Conservation (phyloP, 2,113 vertebrate genomes). For the Phyllostomus discolor region DNA sequence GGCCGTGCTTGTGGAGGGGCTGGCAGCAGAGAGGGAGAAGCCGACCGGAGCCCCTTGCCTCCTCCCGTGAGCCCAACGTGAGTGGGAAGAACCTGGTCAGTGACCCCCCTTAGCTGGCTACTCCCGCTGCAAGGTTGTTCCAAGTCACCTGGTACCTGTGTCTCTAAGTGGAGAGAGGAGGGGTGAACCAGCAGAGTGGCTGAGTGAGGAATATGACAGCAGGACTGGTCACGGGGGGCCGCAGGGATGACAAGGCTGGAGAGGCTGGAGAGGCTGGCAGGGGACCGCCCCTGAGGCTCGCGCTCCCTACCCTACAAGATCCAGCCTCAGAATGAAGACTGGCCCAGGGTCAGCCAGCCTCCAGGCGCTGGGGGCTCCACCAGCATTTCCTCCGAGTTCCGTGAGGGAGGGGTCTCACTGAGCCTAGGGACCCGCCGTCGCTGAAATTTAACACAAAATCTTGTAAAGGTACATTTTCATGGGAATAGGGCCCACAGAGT, state of each 20-base stretch:
- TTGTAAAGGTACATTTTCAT: not conserved
- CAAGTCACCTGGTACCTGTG: not conserved
- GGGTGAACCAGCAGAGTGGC: not conserved
- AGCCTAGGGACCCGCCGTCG: not conserved
- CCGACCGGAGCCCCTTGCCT: not conserved
- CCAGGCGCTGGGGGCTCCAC: not conserved
- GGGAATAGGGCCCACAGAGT: not conserved
- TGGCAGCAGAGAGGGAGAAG: not conserved
- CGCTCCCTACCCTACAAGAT: not conserved
- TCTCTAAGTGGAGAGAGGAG: not conserved
- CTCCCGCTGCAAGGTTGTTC: too few species aligned
- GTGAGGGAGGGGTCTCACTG: not conserved
- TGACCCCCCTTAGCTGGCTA: not conserved
- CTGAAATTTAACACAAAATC: not conserved
- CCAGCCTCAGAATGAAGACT: not conserved
- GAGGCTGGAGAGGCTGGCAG: not conserved
- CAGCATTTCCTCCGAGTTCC: not conserved
- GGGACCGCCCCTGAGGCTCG: not conserved
- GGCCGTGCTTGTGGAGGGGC: not conserved
- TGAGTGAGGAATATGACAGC: accelerated
- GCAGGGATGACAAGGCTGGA: not conserved
- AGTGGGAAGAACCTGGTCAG: not conserved
- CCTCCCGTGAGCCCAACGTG: not conserved
- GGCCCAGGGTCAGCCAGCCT: not conserved
- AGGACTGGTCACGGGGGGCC: not conserved